Base-by-base conservation (phyloP, 2,113 vertebrate species). In the Myotis yumanensis region DNA sequence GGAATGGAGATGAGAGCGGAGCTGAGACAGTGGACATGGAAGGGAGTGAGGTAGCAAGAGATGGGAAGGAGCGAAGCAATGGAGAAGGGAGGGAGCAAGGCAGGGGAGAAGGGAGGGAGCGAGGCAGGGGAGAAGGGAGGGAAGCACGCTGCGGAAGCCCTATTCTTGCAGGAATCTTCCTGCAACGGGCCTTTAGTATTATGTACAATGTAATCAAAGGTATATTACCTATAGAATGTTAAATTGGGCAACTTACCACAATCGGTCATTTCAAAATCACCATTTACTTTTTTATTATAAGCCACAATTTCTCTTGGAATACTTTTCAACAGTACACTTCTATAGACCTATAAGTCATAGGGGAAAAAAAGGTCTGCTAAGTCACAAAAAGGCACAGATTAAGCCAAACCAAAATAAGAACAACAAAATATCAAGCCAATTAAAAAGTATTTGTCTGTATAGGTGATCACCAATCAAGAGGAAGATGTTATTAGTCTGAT, bases 301-400 rank as follows among this genome's bases (percentile, higher is more conserved):
- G 92, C 37, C 0, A 93, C 57, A 97, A 97, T 87, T 89, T 95
- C 93, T 64, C 88, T 97, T 91, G 97, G 93, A 92, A 85, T 85
- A 73, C 40, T 98, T 96, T 98, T 98, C 94, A 99, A 91, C 64
- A 99, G 97, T 86, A 99, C 99, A 93, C 99, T 99, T 96, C 99
- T 99, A 90, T 99, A 99, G 62, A 99, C 99, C 99, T 99, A 96
- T 1, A 96, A 9, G 23, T 88, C 11, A 96, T 7, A 93, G 14
- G 5, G 64, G 59, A 2, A 35, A 51, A 90, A 64, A 92, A 92
- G 66, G 23, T 62, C 5, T 86, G 80, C 17, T 96, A 20, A 86
- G 72, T 85, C 79, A 97, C 11, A 91, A 87, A 93, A 11, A 88
- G 3, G 72, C 30, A 93, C 7, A 89, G 4, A 25, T 84, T 79